A percentile compares a stretch with the other conserved stretches of the same genome.
Conservation (phyloP, 2,113 vertebrate species). For the Geococcyx californianus region DNA sequence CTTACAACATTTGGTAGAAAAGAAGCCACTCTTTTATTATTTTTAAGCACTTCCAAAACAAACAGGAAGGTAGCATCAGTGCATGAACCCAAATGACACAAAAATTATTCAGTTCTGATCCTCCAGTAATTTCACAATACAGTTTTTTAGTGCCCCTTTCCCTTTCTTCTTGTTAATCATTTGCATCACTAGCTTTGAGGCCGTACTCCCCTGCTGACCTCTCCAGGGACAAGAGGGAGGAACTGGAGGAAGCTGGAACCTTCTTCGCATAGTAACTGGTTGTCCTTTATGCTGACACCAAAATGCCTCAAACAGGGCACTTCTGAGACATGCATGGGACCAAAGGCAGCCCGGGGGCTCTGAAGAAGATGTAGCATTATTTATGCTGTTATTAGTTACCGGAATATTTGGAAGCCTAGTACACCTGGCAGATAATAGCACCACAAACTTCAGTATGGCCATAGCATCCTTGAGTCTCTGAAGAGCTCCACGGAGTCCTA, state of each 20-base stretch:
- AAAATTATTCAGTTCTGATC: neutral
- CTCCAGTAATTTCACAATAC: neutral
- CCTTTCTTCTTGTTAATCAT: neutral
- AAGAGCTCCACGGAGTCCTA: neutral
- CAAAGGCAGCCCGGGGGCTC: neutral
- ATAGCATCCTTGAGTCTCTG: neutral
- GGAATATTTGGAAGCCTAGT: neutral
- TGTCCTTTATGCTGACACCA: neutral
- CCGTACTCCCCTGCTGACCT: neutral
- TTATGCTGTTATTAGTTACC: neutral
- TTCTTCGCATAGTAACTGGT: neutral
- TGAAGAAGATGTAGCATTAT: neutral
- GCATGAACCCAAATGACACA: neutral
- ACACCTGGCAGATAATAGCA: neutral
- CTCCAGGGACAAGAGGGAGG: neutral
- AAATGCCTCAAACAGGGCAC: neutral
- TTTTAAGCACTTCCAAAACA: neutral
- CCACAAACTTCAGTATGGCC: neutral
- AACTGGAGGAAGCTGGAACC: neutral
- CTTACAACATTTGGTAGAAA: neutral
- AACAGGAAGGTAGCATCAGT: neutral
- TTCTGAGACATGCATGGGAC: neutral
- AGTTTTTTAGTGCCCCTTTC: neutral
- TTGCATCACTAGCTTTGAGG: neutral
- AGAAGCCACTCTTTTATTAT: neutral